These are phyloP conservation scores for Apteryx mantelli DNA, from an alignment of 2,113 vertebrate species.

Conservation along the genomic window DNA sequence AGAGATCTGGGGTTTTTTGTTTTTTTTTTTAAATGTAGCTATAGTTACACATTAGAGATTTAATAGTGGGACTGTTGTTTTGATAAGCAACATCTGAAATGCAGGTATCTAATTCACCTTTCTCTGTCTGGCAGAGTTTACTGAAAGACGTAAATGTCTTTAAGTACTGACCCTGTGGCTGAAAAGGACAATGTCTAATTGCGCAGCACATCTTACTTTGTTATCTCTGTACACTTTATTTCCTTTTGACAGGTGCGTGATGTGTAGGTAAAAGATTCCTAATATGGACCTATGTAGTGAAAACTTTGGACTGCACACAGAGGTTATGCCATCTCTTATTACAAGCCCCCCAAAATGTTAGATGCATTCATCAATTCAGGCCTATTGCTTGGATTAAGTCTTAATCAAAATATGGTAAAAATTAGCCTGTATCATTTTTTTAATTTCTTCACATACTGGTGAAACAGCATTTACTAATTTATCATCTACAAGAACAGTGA, in stretches of 20 bases:
- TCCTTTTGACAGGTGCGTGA: not conserved
- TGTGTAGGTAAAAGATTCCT: not conserved
- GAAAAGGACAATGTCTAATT: not conserved
- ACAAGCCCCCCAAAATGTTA: not conserved
- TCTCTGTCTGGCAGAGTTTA: not conserved
- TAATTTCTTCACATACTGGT: not conserved
- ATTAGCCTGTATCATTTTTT: not conserved
- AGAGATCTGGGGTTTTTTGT: not conserved
- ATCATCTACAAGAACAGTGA: not conserved
- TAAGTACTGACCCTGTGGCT: not conserved
- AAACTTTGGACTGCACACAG: not conserved
- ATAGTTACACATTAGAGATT: not conserved
- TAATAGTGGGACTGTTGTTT: slow-evolving; percentile 1
- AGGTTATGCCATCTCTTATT: not conserved
- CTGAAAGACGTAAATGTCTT: not conserved
- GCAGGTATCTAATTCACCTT: not conserved
- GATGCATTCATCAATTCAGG: not conserved
- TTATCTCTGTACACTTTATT: not conserved
- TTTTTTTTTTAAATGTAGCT: not conserved
- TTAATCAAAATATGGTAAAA: not conserved
- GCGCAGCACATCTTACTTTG: not conserved
- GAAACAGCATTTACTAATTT: not conserved
- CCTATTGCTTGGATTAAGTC: not conserved
- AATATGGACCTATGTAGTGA: not conserved
- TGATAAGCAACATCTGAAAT: slow-evolving; percentile 1